Base-by-base conservation (phyloP, 2,113 vertebrate species). In the Piprites chloris region DNA sequence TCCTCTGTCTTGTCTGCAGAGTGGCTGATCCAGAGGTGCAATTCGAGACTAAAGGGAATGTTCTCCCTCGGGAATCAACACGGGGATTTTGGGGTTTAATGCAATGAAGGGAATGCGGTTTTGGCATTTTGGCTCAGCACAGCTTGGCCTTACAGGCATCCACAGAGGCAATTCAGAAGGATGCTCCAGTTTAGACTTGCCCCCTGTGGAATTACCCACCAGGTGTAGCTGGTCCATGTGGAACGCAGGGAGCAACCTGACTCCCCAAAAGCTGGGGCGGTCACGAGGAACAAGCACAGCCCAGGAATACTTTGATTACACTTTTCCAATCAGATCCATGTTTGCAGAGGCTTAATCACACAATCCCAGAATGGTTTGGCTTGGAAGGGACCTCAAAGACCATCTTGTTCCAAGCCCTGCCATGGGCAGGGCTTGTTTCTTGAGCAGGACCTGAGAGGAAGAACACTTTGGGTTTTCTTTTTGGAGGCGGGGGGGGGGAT, bases 71-170 rank as follows among this genome's bases (percentile, higher is more conserved):
- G 49, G 71, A 88, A 13, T 12, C 72, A 12, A 44, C 1, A 2
- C 4, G 10, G 20, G 35, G 4, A 0, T 4, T 5, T 66, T 76
- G 19, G 4, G 4, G 8, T 52, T 50, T 49, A 30, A 35, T 17
- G 50, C 61, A 22, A 33, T 1, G 16, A 78, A 68, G 18, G 59
- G 27, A 81, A 67, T 2, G 12, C 0, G 0, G 4, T 59, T 61
- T 68, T 49, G 59, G 27, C 44, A 16, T 37, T 91, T 1, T 18
- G 41, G 37, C 41, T 88, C 37, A 35, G 11, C 23, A 24, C 11
- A 46, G 41, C 26, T 67, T 21, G 5, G 1, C 1, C 0, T 33
- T 58, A 26, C 5, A 11, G 49, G 42, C 9, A 56, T 53, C 74
- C 71, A 41, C 7, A 5, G 41, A 66, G 37, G 41, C 28, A 47